These are phyloP conservation scores for Nebria salina DNA, from an alignment of 2,888 invertebrate genomes.

Conservation along the genomic window DNA sequence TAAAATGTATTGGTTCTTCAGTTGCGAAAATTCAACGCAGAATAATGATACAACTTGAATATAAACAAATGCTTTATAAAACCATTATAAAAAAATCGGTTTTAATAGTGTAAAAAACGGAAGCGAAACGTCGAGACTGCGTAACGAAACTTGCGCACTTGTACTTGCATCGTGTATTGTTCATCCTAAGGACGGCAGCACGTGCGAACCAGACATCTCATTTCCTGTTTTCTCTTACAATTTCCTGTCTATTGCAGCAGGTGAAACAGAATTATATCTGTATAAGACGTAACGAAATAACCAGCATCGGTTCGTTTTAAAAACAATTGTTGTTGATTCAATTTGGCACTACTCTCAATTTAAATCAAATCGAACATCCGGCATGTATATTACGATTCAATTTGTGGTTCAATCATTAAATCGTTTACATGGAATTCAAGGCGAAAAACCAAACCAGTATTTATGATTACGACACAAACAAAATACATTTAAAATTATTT, in stretches of 20 bases:
- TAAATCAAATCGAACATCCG: no score
- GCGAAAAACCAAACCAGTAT: no score
- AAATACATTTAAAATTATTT: no score
- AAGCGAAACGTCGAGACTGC: slow-evolving; percentile 18
- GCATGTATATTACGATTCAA: no score
- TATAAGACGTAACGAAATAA: slow-evolving; percentile 10
- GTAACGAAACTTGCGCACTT: slow-evolving; percentile 24
- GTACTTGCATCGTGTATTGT: slow-evolving; percentile 23
- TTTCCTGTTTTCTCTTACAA: slow-evolving; percentile 41
- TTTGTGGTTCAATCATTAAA: no score
- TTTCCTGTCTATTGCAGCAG: slow-evolving; percentile 29
- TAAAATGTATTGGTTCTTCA: no score
- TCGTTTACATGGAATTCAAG: no score
- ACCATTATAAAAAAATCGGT: slow-evolving; percentile 25
- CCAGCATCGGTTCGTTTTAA: slow-evolving; percentile 7
- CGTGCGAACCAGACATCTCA: slow-evolving; percentile 39
- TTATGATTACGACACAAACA: no score
- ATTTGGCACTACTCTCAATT: not conserved
- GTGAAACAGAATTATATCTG: slow-evolving; percentile 34
- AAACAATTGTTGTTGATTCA: not conserved
- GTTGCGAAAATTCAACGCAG: no score
- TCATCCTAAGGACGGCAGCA: slow-evolving; percentile 30
- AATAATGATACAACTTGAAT: no score
- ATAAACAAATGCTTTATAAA: not conserved
- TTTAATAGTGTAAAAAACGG: slow-evolving; percentile 18